These are phyloP conservation scores for Verasper variegatus DNA, from an alignment of 2,113 vertebrate species.

Conservation along the genomic window DNA sequence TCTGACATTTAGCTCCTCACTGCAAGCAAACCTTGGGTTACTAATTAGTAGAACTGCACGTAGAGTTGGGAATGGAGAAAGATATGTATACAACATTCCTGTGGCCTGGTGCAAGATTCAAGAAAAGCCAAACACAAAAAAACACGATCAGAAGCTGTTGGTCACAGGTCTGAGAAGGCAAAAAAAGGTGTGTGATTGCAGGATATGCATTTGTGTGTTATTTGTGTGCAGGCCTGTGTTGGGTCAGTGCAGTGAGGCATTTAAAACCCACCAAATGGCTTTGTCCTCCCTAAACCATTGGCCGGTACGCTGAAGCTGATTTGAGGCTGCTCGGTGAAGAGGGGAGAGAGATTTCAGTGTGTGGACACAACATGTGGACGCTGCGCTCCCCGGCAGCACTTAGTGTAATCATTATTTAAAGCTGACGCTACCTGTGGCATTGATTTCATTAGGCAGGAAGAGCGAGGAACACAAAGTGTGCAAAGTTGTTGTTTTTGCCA, in stretches of 20 bases:
- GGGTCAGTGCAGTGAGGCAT: constrained; percentile 47
- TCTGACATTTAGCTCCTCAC: not conserved
- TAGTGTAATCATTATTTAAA: constrained; percentile 70
- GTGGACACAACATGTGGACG: constrained; percentile 51
- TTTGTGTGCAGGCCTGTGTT: constrained; percentile 15
- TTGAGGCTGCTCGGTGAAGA: constrained; percentile 15
- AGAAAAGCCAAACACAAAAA: constrained; percentile 16
- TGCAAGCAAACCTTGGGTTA: constrained; percentile 18
- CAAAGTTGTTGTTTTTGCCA: constrained; percentile 61
- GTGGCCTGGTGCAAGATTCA: constrained; percentile 10
- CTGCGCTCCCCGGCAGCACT: constrained; percentile 53
- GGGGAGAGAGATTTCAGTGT: not conserved
- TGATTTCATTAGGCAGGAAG: constrained; percentile 51
- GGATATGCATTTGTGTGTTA: constrained; percentile 5
- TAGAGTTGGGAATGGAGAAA: not conserved
- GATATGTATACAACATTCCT: not conserved
- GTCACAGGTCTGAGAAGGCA: not conserved
- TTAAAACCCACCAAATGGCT: constrained; percentile 25
- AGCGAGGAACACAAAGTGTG: constrained; percentile 36
- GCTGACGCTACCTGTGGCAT: constrained; percentile 65
- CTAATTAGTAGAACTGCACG: not conserved
- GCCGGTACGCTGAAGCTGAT: constrained; percentile 25
- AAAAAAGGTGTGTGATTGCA: constrained; percentile 17
- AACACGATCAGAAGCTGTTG: not conserved
- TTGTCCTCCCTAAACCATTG: constrained; percentile 25